Evolutionary conservation across 1,140 invertebrate species (phyloP).

Genomic region (Philopotamus ludificatus): DNA sequence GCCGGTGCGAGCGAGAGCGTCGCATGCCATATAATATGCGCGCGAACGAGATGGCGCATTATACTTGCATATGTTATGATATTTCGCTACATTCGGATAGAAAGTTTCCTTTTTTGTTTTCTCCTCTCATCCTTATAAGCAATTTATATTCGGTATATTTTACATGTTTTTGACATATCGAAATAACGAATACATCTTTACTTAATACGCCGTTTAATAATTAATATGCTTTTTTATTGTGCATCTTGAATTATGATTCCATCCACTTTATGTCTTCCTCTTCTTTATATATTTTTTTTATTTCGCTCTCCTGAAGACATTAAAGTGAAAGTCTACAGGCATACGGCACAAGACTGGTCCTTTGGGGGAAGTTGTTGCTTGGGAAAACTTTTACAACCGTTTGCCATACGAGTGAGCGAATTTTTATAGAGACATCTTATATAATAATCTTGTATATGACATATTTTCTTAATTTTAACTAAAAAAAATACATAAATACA

Average conservation of each 20-base stretch:
- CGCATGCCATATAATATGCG: not conserved
- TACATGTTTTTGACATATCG: not conserved
- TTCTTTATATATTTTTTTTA: not conserved
- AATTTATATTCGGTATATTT: slow-evolving; percentile 23
- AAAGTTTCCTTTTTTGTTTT: slow-evolving; percentile 5
- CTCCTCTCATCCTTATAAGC: slow-evolving; percentile 3
- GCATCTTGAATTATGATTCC: not conserved
- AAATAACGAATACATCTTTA: slow-evolving; percentile 13
- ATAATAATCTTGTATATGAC: slow-evolving; percentile 1
- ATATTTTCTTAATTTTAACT: too few species aligned
- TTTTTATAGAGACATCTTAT: too few species aligned
- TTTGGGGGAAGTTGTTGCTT: not conserved
- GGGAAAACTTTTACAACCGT: slow-evolving; percentile 8
- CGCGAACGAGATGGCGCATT: not conserved
- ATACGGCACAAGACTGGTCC: not conserved
- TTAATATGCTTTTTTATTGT: not conserved
- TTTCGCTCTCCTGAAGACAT: not conserved
- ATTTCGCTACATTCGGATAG: not conserved
- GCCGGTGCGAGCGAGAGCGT: not conserved
- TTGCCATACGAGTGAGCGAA: not conserved
- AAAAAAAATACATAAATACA: too few species aligned
- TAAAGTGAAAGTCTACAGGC: not conserved
- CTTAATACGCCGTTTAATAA: not conserved
- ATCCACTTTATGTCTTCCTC: not conserved
- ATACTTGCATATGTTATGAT: not conserved